Base-by-base conservation (phyloP, 2,888 invertebrate genomes). In the Augiades crinisus region DNA sequence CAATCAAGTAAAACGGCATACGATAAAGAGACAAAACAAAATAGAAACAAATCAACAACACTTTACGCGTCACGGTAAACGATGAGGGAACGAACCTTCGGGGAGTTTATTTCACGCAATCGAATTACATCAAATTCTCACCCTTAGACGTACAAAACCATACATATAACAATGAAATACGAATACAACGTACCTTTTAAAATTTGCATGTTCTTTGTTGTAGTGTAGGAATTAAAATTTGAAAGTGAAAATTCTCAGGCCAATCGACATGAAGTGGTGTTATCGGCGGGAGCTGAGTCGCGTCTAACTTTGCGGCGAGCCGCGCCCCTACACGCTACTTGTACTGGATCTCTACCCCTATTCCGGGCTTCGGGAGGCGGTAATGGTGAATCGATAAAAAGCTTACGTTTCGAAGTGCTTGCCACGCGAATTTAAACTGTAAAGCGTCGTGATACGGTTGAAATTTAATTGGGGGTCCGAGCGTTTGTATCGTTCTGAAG, bases 321-420 rank as follows among this genome's bases (percentile, higher is more conserved):
- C 89, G 89, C 89, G 86, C 89, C 89, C 89, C 85, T 84, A 83
- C 82, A 82, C 84, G 84, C 76, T 88, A 86, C 88, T 87, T 86
- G 85, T 84, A 87, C 89, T 85, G 89, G 88, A 86, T 88, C 88
- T 87, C 86, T 85, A 87, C 89, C 89, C 89, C 87, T 86, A 86
- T 85, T 81, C 85, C 83, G 77, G 76, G 84, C 83, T 74, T 75
- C 79, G 81, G 86, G 81, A 81, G 83, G 86, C 78, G 65, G 77
- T 57, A 56, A 72, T 70, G 74, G 63, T 74, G 80, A 66, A 54
- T 49, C 37, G 55, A 55, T 21, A 38, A 6, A 3, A 8, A 19
- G 4, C n/a, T 16, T 2, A 1, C 44, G 63, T 40, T 56, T 12
- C 52, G 64, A 6, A 5, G 14, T 1, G 8, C 8, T n/a, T 30